A percentile compares a stretch with the other conserved stretches of the same genome.
These are phyloP conservation scores for Drosophila guanche DNA, from an alignment of 1,140 invertebrate genomes.

Conservation along the genomic window DNA sequence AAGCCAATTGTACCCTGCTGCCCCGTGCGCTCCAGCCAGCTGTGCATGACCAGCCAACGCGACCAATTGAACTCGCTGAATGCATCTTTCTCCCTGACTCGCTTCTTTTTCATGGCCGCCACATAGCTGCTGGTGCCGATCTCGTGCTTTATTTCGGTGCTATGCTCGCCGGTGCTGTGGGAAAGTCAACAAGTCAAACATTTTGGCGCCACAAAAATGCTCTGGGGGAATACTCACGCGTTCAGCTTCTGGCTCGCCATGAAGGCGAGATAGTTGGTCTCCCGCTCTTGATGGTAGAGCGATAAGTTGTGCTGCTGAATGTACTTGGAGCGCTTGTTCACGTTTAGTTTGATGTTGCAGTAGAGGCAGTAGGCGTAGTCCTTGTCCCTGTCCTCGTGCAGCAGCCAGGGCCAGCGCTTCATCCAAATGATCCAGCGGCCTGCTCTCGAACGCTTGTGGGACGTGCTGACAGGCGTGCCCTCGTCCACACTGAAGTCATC, in stretches of 20 bases:
- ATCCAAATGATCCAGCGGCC: constrained; percentile 60
- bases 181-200: neutral
- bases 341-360: constrained; percentile 61
- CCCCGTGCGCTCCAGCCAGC: constrained; percentile 55
- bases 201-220: neutral
- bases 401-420: constrained; percentile 63
- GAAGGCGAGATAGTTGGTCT: constrained; percentile 65
- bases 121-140: constrained; percentile 63
- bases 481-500: constrained; percentile 54
- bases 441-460: neutral
- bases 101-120: constrained; percentile 54
- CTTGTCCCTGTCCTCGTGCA: constrained; percentile 51
- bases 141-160: constrained; percentile 60
- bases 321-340: constrained; percentile 28
- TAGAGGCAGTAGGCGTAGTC: constrained; percentile 57
- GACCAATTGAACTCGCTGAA: constrained; percentile 70
- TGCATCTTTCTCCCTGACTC: constrained; percentile 42
- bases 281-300: constrained; percentile 68
- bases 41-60: constrained; percentile 59
- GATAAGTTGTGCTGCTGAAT: constrained; percentile 66
- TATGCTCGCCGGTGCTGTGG: constrained; percentile 14
- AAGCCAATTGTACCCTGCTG: constrained; percentile 43
- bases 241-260: constrained; percentile 36
- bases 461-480: constrained; percentile 1
- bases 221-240: constrained; percentile 23